These are phyloP conservation scores for Eupithecia exiguata DNA, from an alignment of 2,888 invertebrate species.

Conservation along the genomic window DNA sequence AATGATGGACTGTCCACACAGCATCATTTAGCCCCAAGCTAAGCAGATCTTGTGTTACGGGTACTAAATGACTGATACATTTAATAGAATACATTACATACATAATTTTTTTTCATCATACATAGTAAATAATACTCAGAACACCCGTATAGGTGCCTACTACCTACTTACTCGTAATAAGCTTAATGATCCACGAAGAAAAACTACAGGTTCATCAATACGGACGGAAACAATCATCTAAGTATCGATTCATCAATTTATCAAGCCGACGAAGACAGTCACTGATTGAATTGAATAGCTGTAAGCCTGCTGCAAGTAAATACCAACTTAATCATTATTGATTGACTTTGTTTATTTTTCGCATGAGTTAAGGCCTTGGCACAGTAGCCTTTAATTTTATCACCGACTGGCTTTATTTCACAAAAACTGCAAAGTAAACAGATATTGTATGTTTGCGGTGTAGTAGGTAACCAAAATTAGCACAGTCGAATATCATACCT, in stretches of 20 bases:
- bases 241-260: slow-evolving; percentile 3
- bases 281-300: not conserved
- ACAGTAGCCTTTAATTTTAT: slow-evolving; percentile 14
- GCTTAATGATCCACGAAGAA: not conserved
- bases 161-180: not conserved
- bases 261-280: not conserved
- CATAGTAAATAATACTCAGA: too few species aligned
- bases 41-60: too few species aligned
- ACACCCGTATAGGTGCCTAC: too few species aligned
- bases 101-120: too few species aligned
- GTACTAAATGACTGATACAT: too few species aligned
- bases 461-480: not conserved
- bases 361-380: slow-evolving; percentile 68
- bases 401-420: not conserved
- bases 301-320: not conserved
- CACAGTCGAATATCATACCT: not conserved
- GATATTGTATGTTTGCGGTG: not conserved
- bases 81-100: too few species aligned
- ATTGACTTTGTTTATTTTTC: slow-evolving; percentile 64
- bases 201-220: not conserved
- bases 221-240: not conserved
- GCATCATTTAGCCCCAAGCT: too few species aligned
- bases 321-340: slow-evolving; percentile 10
- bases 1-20: too few species aligned
- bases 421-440: slow-evolving; percentile 11